Evolutionary conservation across 2,888 invertebrate genomes (phyloP), one percentile per base, ranked within the genome.

Genomic region (Plagodis pulveraria): DNA sequence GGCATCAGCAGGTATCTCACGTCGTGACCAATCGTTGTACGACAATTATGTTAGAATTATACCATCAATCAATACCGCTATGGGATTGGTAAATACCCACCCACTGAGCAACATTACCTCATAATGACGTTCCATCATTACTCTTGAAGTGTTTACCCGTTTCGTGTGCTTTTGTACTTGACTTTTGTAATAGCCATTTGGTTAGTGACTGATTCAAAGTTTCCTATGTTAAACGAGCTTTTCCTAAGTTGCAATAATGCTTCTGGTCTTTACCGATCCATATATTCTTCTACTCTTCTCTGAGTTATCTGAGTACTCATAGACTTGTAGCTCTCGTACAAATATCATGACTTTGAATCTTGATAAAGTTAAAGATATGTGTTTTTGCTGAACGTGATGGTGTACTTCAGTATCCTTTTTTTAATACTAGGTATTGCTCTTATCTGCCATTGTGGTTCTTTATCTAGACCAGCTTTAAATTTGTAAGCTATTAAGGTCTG

Each of bases 1-100:
- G 78, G 82, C 80, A 73, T 70, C 76, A 74, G 67, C 73, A 61
- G 70, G 73, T 77, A 76, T 74, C 33, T 56, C 63, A 73, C 75
- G 74, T 86, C 89, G 89, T 89, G 88, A 88, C 89, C 84, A 81
- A 86, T 83, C 78, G 72, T 69, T 65, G 71, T 76, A 83, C 80
- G 84, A 85, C 85, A 84, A 87, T 87, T 88, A 87, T 73, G 71
- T 70, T 78, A 70, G 77, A 86, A 87, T 89, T 87, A 88, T 84
- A 81, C 85, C 81, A 89, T 89, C 87, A 85, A 88, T 88, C 87
- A 85, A 83, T 81, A 75, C 50, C 55, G 83, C 81, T 78, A 73
- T 82, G 77, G 80, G 71, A 77, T 81, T 80, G 49, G 60, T 52
- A 56, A 40, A 76, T 74, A 74, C 76, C 80, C 80, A 67, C 66